Base-by-base conservation (phyloP, 2,888 invertebrate species). In the Itoplectis maculator region DNA sequence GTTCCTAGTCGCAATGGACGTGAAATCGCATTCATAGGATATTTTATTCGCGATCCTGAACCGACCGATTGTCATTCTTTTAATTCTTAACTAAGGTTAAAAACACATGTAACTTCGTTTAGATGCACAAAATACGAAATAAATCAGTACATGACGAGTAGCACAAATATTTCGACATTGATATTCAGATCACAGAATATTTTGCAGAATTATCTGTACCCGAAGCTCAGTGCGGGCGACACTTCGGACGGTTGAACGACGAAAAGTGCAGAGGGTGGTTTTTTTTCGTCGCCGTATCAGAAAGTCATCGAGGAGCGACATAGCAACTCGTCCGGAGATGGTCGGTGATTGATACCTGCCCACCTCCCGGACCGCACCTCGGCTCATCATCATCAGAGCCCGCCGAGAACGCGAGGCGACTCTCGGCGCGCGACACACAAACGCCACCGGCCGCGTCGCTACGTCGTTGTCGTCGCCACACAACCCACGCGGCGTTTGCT, bases 351-450 rank as follows among this genome's bases (percentile, higher is more conserved):
- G 90, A 91, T 91, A 89, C 88, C 87, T 89, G 88, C 35, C 86
- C 86, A 84, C 88, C 87, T 88, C 87, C 87, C 87, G 81, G 81
- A 29, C n/a, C n/a, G n/a, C 79, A 76, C 81, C 79, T 86, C 79
- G 85, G 78, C 89, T 90, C 92, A 89, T 92, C 91, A 92, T 91
- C 90, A 90, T 90, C 89, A 88, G 83, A 85, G 84, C 79, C 65
- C 85, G 45, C 37, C 35, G 29, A 47, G 54, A 35, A 80, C 70
- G 63, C 68, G 61, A 77, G 77, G n/a, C n/a, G 65, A 68, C 73
- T 79, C 84, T n/a, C n/a, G n/a, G n/a, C n/a, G n/a, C 40, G 29
- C 66, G 23, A 35, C 40, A 35, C 47, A 13, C 72, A 29, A 51
- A 61, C 54, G 66, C 20, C 70, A 65, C 85, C 86, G n/a, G n/a